Evolutionary conservation across 2,888 invertebrate species (phyloP).

Genomic region (Rhingia rostrata): DNA sequence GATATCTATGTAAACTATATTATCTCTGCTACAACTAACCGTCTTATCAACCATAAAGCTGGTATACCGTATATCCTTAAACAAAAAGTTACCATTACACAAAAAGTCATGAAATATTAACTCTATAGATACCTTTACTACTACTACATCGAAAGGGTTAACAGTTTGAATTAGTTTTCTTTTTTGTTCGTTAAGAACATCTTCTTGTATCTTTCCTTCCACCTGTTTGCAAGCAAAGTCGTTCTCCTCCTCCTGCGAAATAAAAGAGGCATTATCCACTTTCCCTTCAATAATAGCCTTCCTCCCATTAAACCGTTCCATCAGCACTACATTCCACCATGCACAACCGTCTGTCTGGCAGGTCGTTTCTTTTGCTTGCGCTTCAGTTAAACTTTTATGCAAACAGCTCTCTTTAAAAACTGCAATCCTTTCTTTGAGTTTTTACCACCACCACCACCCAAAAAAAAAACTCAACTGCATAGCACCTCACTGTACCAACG

Average conservation of each 20-base stretch:
- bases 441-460: not conserved
- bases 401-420: slow-evolving; percentile 40
- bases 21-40: too few species aligned
- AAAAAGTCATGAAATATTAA: not conserved
- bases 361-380: slow-evolving; percentile 13
- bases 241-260: slow-evolving; percentile 9
- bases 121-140: not conserved
- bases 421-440: slow-evolving; percentile 46
- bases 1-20: too few species aligned
- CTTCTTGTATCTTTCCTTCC: not conserved
- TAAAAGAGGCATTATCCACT: slow-evolving; percentile 52
- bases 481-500: slow-evolving; percentile 11
- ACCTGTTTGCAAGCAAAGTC: slow-evolving; percentile 24
- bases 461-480: too few species aligned
- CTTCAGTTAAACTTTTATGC: slow-evolving; percentile 58
- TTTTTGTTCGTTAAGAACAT: not conserved
- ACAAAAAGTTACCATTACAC: not conserved
- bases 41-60: too few species aligned
- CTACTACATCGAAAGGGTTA: not conserved
- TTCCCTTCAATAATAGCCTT: slow-evolving; percentile 43
- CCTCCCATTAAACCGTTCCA: slow-evolving; percentile 36
- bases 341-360: slow-evolving; percentile 4
- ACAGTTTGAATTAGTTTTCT: not conserved
- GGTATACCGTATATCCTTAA: too few species aligned
- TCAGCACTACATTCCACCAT: not conserved